Conservation (phyloP, 2,888 invertebrate genomes). For the Charanyca ferruginea region DNA sequence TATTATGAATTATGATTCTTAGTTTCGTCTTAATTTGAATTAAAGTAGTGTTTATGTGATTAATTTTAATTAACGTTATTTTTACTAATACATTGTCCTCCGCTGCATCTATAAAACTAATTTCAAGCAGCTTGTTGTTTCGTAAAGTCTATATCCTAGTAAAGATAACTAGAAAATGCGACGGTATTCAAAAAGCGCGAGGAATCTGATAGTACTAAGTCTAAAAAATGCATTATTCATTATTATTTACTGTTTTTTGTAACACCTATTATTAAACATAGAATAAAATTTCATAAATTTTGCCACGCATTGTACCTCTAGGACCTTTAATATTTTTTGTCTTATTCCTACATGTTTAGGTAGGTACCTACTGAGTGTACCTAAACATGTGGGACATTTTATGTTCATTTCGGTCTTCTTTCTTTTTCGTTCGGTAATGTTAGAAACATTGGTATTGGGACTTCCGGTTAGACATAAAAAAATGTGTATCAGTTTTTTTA, state of each 20-base stretch:
- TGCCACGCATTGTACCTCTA: not conserved
- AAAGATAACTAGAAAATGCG: not conserved
- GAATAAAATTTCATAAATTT: slow-evolving; percentile 2
- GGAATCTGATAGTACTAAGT: not conserved
- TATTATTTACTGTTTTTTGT: not conserved
- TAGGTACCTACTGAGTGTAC: not conserved
- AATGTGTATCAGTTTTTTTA: too few species aligned
- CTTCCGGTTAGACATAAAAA: too few species aligned
- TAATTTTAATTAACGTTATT: not conserved
- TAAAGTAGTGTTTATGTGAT: not conserved
- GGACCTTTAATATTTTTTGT: not conserved
- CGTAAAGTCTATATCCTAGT: not conserved
- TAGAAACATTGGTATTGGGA: too few species aligned
- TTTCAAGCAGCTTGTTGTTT: not conserved
- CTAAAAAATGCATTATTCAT: too few species aligned
- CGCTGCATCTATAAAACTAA: too few species aligned
- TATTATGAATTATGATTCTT: not conserved
- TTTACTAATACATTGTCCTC: too few species aligned
- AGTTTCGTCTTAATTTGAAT: not conserved
- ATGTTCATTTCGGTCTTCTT: too few species aligned
- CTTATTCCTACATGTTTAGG: slow-evolving; percentile 3
- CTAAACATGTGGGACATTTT: too few species aligned
- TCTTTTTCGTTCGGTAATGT: too few species aligned
- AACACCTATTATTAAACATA: not conserved
- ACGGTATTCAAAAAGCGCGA: not conserved